These are phyloP conservation scores for Psilopogon haemacephalus DNA, from an alignment of 2,113 vertebrate species.

Conservation along the genomic window DNA sequence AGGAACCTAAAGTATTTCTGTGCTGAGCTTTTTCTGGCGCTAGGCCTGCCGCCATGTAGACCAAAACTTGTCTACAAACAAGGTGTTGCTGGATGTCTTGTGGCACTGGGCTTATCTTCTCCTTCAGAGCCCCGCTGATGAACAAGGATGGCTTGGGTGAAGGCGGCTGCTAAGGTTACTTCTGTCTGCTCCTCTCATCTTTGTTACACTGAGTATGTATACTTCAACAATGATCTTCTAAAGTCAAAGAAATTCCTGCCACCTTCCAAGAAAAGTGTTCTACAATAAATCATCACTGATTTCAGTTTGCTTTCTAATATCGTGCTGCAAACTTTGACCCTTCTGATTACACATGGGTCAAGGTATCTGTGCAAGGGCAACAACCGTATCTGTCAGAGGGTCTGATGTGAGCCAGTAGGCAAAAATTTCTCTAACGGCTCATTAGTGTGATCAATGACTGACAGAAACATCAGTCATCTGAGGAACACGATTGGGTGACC, in stretches of 20 bases:
- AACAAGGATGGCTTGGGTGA: background rate
- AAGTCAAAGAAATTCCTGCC: background rate
- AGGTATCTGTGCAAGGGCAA: fast-evolving
- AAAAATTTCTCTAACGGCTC: background rate
- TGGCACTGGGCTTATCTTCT: background rate
- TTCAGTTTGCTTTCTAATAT: background rate
- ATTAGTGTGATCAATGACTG: background rate
- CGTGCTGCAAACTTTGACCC: background rate
- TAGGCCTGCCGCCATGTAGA: fast-evolving
- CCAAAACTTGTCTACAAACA: fast-evolving
- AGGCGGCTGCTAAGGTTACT: background rate
- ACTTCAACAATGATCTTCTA: background rate
- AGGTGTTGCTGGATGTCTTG: background rate
- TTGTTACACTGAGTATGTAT: background rate
- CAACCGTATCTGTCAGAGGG: fast-evolving
- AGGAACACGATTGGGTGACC: fast-evolving
- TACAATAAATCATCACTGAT: background rate
- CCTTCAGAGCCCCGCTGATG: background rate
- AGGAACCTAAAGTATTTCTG: background rate
- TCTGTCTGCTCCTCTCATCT: background rate
- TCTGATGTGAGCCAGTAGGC: background rate
- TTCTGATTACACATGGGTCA: background rate
- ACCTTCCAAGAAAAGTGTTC: background rate
- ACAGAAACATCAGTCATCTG: background rate
- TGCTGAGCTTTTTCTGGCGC: background rate